These are phyloP conservation scores for Heliconius nattereri DNA, from an alignment of 1,140 invertebrate genomes.

Conservation along the genomic window DNA sequence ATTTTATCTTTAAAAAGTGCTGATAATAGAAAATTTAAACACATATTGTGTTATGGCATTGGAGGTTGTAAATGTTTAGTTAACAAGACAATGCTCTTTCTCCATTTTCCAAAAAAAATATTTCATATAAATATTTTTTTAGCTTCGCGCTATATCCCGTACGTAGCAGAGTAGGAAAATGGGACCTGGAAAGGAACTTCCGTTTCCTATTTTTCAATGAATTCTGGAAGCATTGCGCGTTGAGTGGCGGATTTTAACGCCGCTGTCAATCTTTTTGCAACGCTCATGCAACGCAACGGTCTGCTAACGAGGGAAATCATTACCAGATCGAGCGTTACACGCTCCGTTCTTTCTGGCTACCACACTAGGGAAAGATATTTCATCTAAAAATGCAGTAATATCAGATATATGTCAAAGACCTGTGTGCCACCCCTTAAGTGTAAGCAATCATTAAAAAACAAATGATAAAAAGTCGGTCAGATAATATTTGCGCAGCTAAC, in stretches of 20 bases:
- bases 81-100: background rate
- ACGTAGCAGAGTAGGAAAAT: too few relatives aligned
- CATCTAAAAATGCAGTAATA: background rate
- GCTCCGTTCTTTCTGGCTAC: too few relatives aligned
- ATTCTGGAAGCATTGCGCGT: too few relatives aligned
- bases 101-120: background rate
- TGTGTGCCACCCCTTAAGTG: conserved; percentile 13
- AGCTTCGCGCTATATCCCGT: too few relatives aligned
- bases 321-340: too few relatives aligned
- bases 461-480: conserved; percentile 54
- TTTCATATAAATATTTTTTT: background rate
- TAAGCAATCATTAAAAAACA: conserved; percentile 42
- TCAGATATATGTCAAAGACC: background rate
- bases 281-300: too few relatives aligned
- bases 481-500: conserved; percentile 49
- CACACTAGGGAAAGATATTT: too few relatives aligned
- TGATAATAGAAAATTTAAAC: background rate
- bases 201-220: too few relatives aligned
- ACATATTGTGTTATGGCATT: background rate
- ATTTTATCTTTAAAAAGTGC: background rate
- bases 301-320: too few relatives aligned
- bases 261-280: too few relatives aligned
- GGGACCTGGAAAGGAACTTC: too few relatives aligned
- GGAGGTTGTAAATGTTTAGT: background rate
- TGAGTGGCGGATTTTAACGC: too few relatives aligned